These are phyloP conservation scores for Lutraria lutraria DNA, from an alignment of 2,888 invertebrate species.

Conservation along the genomic window DNA sequence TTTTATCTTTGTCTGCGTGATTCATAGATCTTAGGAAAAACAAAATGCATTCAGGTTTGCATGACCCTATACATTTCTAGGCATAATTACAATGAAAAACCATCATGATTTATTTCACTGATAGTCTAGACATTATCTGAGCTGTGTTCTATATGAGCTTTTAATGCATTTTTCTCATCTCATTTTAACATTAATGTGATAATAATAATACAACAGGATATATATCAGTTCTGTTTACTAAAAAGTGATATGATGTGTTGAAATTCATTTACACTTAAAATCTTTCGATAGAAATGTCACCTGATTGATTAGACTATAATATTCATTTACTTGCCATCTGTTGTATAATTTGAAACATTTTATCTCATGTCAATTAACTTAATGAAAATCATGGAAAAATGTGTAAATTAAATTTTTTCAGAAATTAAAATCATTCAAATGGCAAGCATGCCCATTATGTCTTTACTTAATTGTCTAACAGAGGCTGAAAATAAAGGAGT, in stretches of 20 bases:
- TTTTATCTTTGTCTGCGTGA: neutral
- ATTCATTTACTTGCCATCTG: too few species aligned
- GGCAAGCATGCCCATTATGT: too few species aligned
- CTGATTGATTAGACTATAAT: too few species aligned
- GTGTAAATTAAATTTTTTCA: too few species aligned
- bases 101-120: constrained; percentile 6
- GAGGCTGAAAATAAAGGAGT: too few species aligned
- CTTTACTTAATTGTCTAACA: too few species aligned
- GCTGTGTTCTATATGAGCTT: neutral
- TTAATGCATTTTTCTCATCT: constrained; percentile 21
- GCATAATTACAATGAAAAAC: neutral
- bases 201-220: neutral
- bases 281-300: too few species aligned
- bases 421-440: too few species aligned
- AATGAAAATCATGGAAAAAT: too few species aligned
- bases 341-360: too few species aligned
- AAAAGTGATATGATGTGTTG: constrained; percentile 3
- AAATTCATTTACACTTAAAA: neutral
- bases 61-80: neutral
- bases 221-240: neutral
- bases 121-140: constrained; percentile 16
- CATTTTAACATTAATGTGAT: neutral
- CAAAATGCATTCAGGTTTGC: constrained; percentile 6
- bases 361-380: too few species aligned
- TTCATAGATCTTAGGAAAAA: neutral